Evolutionary conservation across 2,113 vertebrate species (phyloP).

Genomic region (Sorex fumeus): DNA sequence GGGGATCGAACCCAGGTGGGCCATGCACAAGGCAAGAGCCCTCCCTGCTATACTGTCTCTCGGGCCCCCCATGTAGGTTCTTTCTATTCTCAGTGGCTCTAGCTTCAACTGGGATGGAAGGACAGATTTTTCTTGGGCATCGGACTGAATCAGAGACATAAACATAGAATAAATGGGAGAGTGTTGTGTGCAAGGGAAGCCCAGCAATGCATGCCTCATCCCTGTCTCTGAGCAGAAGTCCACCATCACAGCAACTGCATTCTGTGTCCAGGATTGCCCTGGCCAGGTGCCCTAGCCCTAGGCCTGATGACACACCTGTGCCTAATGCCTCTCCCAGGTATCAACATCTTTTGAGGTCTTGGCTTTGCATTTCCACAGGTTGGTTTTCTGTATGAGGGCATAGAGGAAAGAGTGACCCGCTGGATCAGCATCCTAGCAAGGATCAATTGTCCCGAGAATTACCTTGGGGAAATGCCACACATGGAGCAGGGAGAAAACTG

Average conservation of each 20-base stretch:
- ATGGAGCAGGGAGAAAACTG: not conserved
- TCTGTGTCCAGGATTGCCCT: not conserved
- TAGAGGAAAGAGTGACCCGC: not conserved
- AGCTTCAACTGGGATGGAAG: not conserved
- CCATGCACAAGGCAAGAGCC: no score
- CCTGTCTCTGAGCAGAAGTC: not conserved
- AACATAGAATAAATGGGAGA: not conserved
- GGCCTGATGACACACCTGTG: not conserved
- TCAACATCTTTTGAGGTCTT: slow-evolving; percentile 1
- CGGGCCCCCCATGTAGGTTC: not conserved
- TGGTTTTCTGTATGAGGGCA: not conserved
- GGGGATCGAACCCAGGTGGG: no score
- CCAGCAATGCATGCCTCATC: not conserved
- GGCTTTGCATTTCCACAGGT: not conserved
- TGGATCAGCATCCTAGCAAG: not conserved
- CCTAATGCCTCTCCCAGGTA: not conserved
- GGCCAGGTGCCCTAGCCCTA: not conserved
- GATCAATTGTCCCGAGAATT: slow-evolving; percentile 3
- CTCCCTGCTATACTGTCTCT: not conserved
- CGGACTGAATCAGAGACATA: not conserved
- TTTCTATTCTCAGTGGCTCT: not conserved
- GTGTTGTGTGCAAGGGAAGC: not conserved
- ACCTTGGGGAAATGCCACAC: not conserved
- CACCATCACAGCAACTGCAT: not conserved
- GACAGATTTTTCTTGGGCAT: not conserved